Percentiles rank a stretch among this genome's conserved stretches.
Conservation (phyloP, 2,888 invertebrate species). For the Lasiommata megera region DNA sequence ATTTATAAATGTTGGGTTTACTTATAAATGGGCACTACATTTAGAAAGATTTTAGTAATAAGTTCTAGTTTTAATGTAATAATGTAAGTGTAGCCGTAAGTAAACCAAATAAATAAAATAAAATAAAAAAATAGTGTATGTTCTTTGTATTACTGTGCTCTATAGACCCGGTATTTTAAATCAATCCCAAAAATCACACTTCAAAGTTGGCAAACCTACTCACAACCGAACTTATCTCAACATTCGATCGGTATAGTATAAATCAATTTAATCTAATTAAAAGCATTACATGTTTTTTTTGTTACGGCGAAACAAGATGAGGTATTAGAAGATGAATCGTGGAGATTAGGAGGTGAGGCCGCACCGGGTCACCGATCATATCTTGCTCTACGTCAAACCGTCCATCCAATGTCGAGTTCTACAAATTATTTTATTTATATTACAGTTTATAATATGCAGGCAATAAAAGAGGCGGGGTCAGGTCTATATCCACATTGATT, state of each 20-base stretch:
- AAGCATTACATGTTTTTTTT: constrained; percentile 80
- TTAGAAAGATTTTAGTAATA: too few species aligned
- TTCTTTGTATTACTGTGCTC: too few species aligned
- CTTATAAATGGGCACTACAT: too few species aligned
- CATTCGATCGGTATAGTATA: constrained; percentile 68
- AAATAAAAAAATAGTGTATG: too few species aligned
- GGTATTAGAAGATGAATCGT: constrained; percentile 75
- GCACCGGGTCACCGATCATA: constrained; percentile 77
- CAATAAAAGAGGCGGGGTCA: neutral
- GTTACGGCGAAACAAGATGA: constrained; percentile 74
- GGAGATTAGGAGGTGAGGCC: constrained; percentile 69
- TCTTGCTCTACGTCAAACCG: constrained; percentile 72
- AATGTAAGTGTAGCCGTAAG: too few species aligned
- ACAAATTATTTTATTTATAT: constrained; percentile 59
- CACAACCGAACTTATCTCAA: constrained; percentile 58
- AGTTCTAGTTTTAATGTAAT: too few species aligned
- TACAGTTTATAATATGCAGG: neutral
- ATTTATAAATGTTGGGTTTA: too few species aligned
- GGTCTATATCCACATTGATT: neutral
- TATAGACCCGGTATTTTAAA: neutral
- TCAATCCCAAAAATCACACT: neutral
- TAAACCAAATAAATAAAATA: too few species aligned
- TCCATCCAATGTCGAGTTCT: constrained; percentile 70
- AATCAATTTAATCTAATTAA: constrained; percentile 82
- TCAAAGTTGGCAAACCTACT: constrained; percentile 38